Evolutionary conservation across 30 jellyfish, hydroid and myxozoan species (phyloP), one percentile per base, ranked within the genome.

Genomic region (Aurelia coerulea): DNA sequence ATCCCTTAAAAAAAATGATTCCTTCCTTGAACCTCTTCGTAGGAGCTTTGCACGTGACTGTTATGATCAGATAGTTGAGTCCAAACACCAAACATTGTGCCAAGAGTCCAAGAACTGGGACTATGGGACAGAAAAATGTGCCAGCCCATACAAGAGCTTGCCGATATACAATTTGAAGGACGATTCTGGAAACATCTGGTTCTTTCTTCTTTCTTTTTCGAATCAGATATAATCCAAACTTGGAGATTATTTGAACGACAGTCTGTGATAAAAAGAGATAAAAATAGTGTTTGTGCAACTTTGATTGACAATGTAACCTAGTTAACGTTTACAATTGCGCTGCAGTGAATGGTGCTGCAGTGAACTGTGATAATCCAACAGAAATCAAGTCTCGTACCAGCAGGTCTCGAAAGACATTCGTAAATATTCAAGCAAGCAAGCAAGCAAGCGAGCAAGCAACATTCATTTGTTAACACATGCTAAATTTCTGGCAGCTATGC

Each of bases 141-240:
- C 95, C 95, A 46, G 88, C 83, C 92, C 92, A 83, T 6, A 83
- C 74, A 23, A 83, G 85, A 18, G 92, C 92, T 39, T 83, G 92
- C 11, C 92, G 78, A 70, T 83, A 83, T 1, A 83, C 92, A 34
- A 83, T 83, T 60, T 83, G 92, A 12, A 83, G 74, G 14, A 83
- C 92, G 32, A 83, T 73, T 42, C 73, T 83, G 15, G 92, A 70
- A n/a, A 83, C 85, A 32, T 53, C 77, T 32, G 92, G 92, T 54
- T 83, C 92, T 65, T n/a, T 60, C 29, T 83, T 83, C 80, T 79
- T 10, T 60, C 70, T 54, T 65, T 79, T 79, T 15, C 73, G 53
- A n/a, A 79, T 71, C 62, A 73, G 66, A 58, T 68, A 83, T 35
- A 56, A 7, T 15, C 80, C 59, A 72, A 83, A 83, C 59, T 71